Percentiles rank a stretch among this genome's conserved stretches.
These are phyloP conservation scores for Verasper variegatus DNA, from an alignment of 2,113 vertebrate genomes.

Conservation along the genomic window DNA sequence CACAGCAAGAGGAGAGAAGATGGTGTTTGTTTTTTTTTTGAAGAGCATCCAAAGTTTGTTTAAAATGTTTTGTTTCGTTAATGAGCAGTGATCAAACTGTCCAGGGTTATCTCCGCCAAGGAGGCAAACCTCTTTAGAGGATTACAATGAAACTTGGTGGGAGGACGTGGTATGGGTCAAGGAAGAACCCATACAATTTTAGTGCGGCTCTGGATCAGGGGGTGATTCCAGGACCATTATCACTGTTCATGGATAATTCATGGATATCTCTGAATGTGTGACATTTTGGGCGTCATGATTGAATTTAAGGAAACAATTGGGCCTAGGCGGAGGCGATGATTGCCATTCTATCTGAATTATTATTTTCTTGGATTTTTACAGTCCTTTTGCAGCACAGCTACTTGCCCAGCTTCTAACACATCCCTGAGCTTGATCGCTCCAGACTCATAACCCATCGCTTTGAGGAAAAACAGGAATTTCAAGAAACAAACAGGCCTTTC, in stretches of 20 bases:
- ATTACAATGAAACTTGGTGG: no score
- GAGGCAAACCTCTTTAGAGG: no score
- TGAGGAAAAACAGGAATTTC: slow-evolving; percentile 3
- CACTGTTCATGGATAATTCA: no score
- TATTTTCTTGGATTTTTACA: background rate
- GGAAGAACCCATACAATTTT: no score
- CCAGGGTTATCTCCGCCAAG: no score
- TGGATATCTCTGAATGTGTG: no score
- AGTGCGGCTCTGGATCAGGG: no score
- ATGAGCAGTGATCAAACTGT: no score
- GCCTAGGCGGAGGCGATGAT: no score
- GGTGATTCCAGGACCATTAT: no score
- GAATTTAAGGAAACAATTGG: no score
- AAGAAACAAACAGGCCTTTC: slow-evolving; percentile 2
- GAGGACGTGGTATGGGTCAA: no score
- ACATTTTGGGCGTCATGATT: background rate
- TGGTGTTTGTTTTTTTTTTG: background rate
- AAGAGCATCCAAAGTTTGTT: background rate
- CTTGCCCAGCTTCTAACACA: background rate
- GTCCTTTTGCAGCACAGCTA: background rate
- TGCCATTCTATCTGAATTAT: background rate
- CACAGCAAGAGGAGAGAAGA: slow-evolving; percentile 6
- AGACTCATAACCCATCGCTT: slow-evolving; percentile 16
- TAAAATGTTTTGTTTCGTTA: background rate
- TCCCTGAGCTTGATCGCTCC: slow-evolving; percentile 9